Evolutionary conservation across 2,888 invertebrate genomes (phyloP).

Genomic region (Zaprionus lineosus): DNA sequence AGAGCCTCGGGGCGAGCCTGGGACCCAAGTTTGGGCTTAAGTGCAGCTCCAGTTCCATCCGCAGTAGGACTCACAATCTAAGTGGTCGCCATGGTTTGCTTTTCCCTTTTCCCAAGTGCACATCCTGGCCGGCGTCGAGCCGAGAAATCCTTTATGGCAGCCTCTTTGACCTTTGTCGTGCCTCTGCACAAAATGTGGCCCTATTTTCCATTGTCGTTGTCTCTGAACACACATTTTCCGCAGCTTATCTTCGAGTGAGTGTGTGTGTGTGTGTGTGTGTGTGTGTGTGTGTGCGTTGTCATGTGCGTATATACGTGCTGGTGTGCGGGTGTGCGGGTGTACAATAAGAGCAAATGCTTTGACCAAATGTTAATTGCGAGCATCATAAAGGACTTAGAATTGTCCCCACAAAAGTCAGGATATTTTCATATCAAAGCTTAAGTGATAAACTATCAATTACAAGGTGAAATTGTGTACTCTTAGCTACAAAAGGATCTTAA

Average conservation of each 20-base stretch:
- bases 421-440: no score
- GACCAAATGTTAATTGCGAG: background rate
- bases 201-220: slow-evolving; percentile 14
- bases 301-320: no score
- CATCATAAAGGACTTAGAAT: no score
- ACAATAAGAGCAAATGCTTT: background rate
- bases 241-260: background rate
- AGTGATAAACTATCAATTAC: no score
- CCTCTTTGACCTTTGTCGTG: slow-evolving; percentile 58
- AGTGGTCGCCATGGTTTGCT: slow-evolving; percentile 32
- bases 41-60: slow-evolving; percentile 20
- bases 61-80: no score
- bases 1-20: no score
- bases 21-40: no score
- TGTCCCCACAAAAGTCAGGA: no score
- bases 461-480: no score
- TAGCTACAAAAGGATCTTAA: no score
- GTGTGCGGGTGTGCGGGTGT: background rate
- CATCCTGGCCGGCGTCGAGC: background rate
- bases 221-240: slow-evolving; percentile 16
- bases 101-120: background rate
- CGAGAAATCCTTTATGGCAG: slow-evolving; percentile 38
- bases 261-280: background rate
- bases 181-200: slow-evolving; percentile 57
- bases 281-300: background rate